Conservation (phyloP, 2,113 vertebrate species). For the Gracilinanus agilis region DNA sequence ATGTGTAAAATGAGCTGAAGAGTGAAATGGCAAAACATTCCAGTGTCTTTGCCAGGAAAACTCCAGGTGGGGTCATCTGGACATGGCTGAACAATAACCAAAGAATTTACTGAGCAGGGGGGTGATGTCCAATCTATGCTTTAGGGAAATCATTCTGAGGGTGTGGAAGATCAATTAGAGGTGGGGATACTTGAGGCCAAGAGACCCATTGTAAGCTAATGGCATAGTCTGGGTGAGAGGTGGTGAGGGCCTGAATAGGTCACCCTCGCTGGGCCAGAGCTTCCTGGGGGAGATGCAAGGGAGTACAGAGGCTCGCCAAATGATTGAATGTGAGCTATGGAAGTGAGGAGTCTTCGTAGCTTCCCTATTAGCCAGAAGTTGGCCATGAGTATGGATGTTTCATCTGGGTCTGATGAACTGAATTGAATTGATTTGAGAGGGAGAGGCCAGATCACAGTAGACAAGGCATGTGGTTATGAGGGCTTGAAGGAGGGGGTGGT, state of each 20-base stretch:
- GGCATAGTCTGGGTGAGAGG: neutral
- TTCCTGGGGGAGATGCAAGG: too few species aligned
- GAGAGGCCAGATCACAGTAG: neutral
- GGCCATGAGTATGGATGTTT: neutral
- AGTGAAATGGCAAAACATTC: too few species aligned
- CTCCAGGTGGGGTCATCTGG: neutral
- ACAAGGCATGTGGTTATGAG: neutral
- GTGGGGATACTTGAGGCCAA: too few species aligned
- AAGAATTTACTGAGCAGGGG: neutral
- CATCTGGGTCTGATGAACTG: too few species aligned
- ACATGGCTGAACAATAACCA: neutral
- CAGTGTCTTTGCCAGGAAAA: neutral
- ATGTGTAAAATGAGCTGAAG: too few species aligned
- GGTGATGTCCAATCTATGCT: neutral
- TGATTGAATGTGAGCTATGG: neutral
- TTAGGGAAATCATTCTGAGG: neutral
- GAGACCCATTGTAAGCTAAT: neutral
- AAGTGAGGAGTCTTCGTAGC: too few species aligned
- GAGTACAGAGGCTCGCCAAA: neutral
- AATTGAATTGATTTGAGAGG: too few species aligned
- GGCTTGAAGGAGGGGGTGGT: neutral
- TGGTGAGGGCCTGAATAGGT: neutral
- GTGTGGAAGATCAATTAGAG: neutral
- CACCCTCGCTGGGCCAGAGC: too few species aligned
- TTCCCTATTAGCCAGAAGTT: too few species aligned